Evolutionary conservation across 1,140 invertebrate genomes (phyloP), one percentile per base, ranked within the genome.

Genomic region (Ostrea edulis): DNA sequence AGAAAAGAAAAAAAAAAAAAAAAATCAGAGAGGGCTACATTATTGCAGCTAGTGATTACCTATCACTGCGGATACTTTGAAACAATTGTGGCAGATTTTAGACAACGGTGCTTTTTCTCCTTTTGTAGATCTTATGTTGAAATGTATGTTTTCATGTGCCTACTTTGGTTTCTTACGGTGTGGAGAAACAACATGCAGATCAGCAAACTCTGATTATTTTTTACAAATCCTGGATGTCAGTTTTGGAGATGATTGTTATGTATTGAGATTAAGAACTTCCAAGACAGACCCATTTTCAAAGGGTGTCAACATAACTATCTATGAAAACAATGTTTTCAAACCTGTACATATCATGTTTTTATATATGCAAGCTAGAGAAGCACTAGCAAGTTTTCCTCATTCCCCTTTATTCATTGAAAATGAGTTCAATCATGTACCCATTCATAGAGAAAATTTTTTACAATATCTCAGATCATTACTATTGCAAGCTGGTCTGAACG

Each of bases 161-260:
- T 84, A 77, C 54, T 87, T 87, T 71, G 82, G 55, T 0, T 87
- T 87, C 35, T 29, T 87, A 2, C 3, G 86, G 11, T 87, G 86
- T 71, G 86, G 82, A 44, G 86, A 87, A 84, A 51, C 84, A 52
- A 84, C 86, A 2, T 25, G 55, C 25, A 14, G 68, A 25, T 14
- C 11, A 17, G 54, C 54, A 14, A 55, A 55, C 17, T 55, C 54
- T 55, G 54, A 4, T 14, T 17, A 55, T 55, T 86, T n/a, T 25
- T 35, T 58, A 71, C 58, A 87, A 44, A 55, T 82, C 17, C 14
- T 51, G 54, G 44, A 84, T 55, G 68, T 87, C 20, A 44, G 14
- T 17, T 53, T 87, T 52, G 81, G 62, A 77, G 8, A 2, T n/a
- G 29, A 84, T 53, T 88, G 17, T 81, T 88, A 25, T 88, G 14